Base-by-base conservation (phyloP, 2,888 invertebrate genomes). In the Deilephila porcellus region DNA sequence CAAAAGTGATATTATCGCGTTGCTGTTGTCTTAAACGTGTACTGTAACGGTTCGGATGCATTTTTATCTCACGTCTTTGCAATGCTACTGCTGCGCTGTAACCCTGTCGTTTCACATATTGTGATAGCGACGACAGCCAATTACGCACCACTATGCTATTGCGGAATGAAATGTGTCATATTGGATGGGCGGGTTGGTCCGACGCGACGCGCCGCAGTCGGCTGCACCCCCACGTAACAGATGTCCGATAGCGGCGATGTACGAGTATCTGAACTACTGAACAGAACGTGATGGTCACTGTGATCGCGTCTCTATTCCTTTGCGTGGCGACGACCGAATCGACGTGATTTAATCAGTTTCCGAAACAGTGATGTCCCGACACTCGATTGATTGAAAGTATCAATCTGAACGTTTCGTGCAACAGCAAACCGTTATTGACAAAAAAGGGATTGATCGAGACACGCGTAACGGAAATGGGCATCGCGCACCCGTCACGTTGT, bases 261-360 rank as follows among this genome's bases (percentile, higher is more conserved):
- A 82, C 83, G 85, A 83, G 81, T 82, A 91, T 91, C 83, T 90
- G 88, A 91, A 88, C 82, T 17, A n/a, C n/a, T 6, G 17, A 17
- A 56, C 56, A 91, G 85, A 84, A 85, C 89, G 91, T 91, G 91
- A 91, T 90, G 86, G 80, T 89, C 90, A 91, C 89, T 87, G 91
- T 89, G 88, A 87, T 85, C 84, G 86, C 82, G 86, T 85, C 83
- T 86, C 87, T 81, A 86, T 89, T 90, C 88, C 90, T 90, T 91
- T 88, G 90, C 5, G 20, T 20, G 29, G 67, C 19, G 67, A n/a
- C 67, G 52, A 90, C 88, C 88, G 90, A 90, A 89, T 90, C 91
- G 90, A 93, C 91, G 92, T 93, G 93, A 94, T 93, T 91, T 90
- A 93, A 94, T 94, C 93, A 92, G 92, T 88, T 90, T 89, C 85